phyloP scores from a whole-genome alignment of 2,888 invertebrate genomes.

The Metellina segmentata region DNA sequence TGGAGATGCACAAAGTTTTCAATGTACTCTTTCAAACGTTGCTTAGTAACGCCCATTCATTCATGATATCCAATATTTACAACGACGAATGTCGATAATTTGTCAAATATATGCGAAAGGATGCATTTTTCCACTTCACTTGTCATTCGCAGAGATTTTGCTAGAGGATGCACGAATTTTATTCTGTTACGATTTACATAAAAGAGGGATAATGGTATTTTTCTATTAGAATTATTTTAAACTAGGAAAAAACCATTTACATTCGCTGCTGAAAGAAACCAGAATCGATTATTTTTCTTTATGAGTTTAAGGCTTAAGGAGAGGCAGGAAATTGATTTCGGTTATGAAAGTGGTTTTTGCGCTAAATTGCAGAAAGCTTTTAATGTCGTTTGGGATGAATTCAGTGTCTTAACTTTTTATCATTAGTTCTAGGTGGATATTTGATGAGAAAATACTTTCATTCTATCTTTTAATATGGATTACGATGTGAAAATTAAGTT shows the following conservation, averaged over 20 bases:
- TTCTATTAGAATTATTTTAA: background rate
- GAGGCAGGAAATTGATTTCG: background rate
- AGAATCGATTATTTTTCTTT: background rate
- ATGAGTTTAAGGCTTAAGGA: background rate
- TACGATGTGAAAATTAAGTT: too few species aligned
- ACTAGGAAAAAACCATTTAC: background rate
- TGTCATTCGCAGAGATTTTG: background rate
- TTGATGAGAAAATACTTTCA: background rate
- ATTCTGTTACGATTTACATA: background rate
- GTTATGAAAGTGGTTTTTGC: background rate
- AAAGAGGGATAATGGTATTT: background rate
- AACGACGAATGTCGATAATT: background rate
- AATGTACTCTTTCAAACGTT: background rate
- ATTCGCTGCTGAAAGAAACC: background rate
- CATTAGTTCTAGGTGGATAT: background rate
- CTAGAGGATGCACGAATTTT: background rate
- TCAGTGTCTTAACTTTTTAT: background rate
- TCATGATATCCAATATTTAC: background rate
- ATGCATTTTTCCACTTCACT: background rate
- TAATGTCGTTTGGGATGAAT: background rate
- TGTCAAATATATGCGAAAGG: background rate
- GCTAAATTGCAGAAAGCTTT: background rate
- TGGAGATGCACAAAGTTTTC: too few species aligned
- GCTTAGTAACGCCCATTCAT: background rate
- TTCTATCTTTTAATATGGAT: too few species aligned